Evolutionary conservation across 2,888 invertebrate species (phyloP).

Genomic region (Drymonia ruficornis): DNA sequence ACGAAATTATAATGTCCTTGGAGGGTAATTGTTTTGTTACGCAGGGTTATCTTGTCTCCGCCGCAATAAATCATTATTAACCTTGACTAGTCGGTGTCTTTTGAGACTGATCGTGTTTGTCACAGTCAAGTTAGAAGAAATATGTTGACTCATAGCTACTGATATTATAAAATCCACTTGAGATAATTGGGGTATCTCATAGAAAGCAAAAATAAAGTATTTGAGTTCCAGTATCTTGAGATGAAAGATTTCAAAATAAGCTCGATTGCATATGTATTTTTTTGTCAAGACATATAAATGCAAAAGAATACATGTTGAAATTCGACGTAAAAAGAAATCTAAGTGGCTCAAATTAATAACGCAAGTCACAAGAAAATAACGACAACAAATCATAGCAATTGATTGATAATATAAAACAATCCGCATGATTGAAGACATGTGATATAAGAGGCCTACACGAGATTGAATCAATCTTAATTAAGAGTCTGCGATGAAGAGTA

Average conservation of each 20-base stretch:
- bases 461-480: slow-evolving; percentile 39
- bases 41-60: slow-evolving; percentile 21
- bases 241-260: too few species aligned
- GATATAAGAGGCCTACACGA: slow-evolving; percentile 28
- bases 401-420: slow-evolving; percentile 11
- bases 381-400: not conserved
- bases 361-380: not conserved
- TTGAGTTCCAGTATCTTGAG: too few species aligned
- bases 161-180: not conserved
- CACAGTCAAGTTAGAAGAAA: slow-evolving; percentile 15
- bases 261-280: too few species aligned
- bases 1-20: slow-evolving; percentile 31
- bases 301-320: too few species aligned
- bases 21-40: slow-evolving; percentile 24
- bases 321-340: too few species aligned
- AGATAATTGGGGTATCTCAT: too few species aligned
- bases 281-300: too few species aligned
- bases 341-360: too few species aligned
- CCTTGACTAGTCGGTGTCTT: slow-evolving; percentile 30
- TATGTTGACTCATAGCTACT: not conserved
- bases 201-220: too few species aligned
- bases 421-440: slow-evolving; percentile 20
- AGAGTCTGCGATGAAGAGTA: slow-evolving; percentile 18
- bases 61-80: slow-evolving; percentile 30
- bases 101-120: slow-evolving; percentile 25